These are phyloP conservation scores for Dryocosmus kuriphilus DNA, from an alignment of 2,888 invertebrate genomes.

Conservation along the genomic window DNA sequence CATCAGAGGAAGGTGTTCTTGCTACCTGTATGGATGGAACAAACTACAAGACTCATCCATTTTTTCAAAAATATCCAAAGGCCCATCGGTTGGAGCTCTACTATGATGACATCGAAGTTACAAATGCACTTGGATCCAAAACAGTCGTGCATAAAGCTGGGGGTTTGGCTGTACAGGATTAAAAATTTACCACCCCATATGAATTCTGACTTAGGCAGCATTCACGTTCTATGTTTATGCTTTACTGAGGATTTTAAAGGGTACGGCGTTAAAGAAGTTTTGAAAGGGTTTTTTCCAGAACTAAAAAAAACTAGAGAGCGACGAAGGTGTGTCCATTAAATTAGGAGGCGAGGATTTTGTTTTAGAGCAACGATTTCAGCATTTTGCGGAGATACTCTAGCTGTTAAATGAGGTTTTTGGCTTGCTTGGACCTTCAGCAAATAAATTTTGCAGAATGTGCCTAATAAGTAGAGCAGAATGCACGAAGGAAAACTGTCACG, in stretches of 20 bases:
- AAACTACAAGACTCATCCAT: conserved; percentile 42
- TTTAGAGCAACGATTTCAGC: conserved; percentile 48
- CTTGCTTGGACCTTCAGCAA: conserved; percentile 49
- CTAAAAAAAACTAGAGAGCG: conserved; percentile 52
- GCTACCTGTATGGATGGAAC: conserved; percentile 49
- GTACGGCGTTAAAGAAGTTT: conserved; percentile 44
- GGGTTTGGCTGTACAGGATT: too few relatives aligned
- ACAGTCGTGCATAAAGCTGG: conserved; percentile 54
- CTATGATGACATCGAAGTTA: conserved; percentile 56
- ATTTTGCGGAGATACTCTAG: conserved; percentile 53
- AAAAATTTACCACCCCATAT: too few relatives aligned
- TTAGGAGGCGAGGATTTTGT: conserved; percentile 44
- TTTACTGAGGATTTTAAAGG: conserved; percentile 47
- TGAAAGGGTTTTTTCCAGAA: conserved; percentile 49
- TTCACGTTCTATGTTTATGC: conserved; percentile 45
- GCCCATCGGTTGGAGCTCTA: conserved; percentile 49
- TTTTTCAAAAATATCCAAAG: conserved; percentile 40
- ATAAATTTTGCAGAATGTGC: conserved; percentile 21
- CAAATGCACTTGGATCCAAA: conserved; percentile 54
- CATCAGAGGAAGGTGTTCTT: conserved; percentile 47
- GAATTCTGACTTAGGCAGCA: conserved; percentile 53
- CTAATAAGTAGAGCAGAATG: neutral
- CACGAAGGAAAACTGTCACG: neutral
- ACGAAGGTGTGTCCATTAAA: conserved; percentile 46
- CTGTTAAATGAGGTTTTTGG: conserved; percentile 53